These are phyloP conservation scores for Protomyctophum bolini DNA, from an alignment of 2,113 vertebrate genomes.

Conservation along the genomic window DNA sequence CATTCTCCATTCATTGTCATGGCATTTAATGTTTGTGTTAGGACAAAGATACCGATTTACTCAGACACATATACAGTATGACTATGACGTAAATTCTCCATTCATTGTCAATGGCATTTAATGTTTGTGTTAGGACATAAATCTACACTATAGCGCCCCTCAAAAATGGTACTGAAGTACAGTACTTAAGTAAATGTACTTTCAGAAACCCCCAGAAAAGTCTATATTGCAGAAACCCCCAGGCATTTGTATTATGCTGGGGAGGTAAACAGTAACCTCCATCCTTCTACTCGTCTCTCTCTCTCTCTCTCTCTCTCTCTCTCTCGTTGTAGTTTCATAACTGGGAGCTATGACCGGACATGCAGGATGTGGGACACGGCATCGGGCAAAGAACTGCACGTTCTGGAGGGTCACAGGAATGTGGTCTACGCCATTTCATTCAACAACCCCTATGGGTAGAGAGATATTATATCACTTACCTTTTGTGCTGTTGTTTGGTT, in stretches of 20 bases:
- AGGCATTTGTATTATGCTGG: background rate
- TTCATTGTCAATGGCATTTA: no score
- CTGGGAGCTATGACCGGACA: constrained; percentile 96
- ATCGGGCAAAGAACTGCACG: constrained; percentile 85
- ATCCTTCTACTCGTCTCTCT: background rate
- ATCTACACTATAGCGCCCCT: no score
- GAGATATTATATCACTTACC: background rate
- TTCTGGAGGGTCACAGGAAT: constrained; percentile 87
- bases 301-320: background rate
- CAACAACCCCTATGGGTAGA: constrained; percentile 96
- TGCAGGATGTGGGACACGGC: constrained; percentile 94
- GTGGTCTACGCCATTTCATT: constrained; percentile 95
- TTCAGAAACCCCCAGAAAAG: no score
- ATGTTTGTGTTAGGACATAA: no score
- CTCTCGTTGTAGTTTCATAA: constrained; percentile 86
- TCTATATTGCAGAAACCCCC: constrained; percentile 1
- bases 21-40: no score
- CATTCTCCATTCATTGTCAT: no score
- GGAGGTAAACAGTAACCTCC: background rate
- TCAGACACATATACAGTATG: no score
- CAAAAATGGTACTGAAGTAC: no score
- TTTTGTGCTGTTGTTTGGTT: background rate
- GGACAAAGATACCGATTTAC: no score
- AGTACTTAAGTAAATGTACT: no score
- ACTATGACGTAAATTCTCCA: no score